A percentile compares a stretch with the other conserved stretches of the same genome.
Conservation (phyloP, 2,797 vertebrate species). For the Numenius phaeopus region DNA sequence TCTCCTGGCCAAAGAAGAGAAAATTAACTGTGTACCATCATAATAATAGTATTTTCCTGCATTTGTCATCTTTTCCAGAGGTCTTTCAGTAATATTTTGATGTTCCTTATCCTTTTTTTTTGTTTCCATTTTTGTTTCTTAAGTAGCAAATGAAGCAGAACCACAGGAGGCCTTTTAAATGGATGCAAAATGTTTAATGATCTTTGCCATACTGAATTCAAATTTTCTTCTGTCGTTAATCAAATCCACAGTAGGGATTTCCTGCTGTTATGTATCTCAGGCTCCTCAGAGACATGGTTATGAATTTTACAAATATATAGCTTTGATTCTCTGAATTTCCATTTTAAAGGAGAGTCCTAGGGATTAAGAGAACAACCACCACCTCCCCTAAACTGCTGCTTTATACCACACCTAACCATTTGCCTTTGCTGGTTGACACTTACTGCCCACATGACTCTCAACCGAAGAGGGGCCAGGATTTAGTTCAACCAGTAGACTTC, state of each 20-base stretch:
- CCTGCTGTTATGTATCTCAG: not conserved
- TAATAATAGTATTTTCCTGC: not conserved
- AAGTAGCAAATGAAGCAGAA: not conserved
- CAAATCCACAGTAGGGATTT: not conserved
- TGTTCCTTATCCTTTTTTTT: not conserved
- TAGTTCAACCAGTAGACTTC: not conserved
- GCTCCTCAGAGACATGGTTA: not conserved
- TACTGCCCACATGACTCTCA: not conserved
- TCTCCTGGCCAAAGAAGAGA: not conserved
- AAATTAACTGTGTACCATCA: not conserved
- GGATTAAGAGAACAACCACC: not conserved
- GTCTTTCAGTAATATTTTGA: not conserved
- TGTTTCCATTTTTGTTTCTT: not conserved
- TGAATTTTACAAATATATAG: not conserved
- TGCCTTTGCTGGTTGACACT: not conserved
- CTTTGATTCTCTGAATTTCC: not conserved
- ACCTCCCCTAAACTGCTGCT: not conserved
- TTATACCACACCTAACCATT: not conserved
- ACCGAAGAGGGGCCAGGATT: not conserved
- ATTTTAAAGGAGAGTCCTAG: not conserved
- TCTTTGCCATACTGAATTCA: not conserved
- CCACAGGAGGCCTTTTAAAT: not conserved
- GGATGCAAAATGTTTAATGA: not conserved
- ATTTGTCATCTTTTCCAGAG: not conserved
- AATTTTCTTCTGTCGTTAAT: not conserved